Conservation (phyloP, 2,113 vertebrate species). For the Otis tarda region DNA sequence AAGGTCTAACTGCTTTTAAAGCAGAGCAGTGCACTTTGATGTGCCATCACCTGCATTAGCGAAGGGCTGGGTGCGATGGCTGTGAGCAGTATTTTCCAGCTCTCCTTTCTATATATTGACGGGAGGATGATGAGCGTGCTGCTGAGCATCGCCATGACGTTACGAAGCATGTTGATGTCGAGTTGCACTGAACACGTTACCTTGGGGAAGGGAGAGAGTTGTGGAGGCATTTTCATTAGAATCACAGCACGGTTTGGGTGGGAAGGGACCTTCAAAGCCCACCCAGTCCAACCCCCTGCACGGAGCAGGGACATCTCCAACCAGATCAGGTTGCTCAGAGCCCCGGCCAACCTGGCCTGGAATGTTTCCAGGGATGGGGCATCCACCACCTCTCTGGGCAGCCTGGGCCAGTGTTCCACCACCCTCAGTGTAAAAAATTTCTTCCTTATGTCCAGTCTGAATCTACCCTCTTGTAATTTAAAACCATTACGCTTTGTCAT, state of each 20-base stretch:
- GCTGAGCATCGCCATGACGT: background rate
- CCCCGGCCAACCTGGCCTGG: rapidly evolving
- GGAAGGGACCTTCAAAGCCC: background rate
- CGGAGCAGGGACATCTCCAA: rapidly evolving
- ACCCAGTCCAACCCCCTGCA: background rate
- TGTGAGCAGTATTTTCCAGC: background rate
- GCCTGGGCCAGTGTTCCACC: rapidly evolving
- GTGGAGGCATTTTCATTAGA: background rate
- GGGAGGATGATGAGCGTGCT: background rate
- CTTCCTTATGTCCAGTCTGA: rapidly evolving
- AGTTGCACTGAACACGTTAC: no score
- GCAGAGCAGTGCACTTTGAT: background rate
- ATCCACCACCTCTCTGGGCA: background rate
- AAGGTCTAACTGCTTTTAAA: background rate
- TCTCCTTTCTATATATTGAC: background rate
- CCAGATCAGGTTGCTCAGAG: rapidly evolving
- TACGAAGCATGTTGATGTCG: background rate
- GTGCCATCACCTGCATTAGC: background rate
- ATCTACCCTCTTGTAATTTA: background rate
- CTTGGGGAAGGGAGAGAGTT: background rate
- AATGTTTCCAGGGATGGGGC: background rate
- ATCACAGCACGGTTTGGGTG: background rate
- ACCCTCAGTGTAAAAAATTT: rapidly evolving
- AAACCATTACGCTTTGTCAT: background rate
- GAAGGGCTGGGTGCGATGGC: background rate